Conservation (phyloP, 2,113 vertebrate genomes). For the Ivindomyrus marchei region DNA sequence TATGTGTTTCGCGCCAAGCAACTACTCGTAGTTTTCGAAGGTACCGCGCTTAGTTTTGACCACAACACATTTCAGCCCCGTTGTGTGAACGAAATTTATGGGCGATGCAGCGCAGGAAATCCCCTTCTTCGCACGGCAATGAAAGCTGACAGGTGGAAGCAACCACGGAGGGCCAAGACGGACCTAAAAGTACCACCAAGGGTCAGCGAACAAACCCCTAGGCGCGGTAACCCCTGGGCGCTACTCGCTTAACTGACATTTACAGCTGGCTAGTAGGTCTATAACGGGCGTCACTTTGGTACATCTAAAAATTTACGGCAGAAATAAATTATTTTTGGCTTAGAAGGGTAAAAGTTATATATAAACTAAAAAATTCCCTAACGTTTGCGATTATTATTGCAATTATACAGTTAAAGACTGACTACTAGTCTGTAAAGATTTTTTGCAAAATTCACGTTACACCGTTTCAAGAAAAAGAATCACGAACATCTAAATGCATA, state of each 20-base stretch:
- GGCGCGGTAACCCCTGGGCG: slow-evolving; percentile 36
- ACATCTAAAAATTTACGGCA: background rate
- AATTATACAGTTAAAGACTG: background rate
- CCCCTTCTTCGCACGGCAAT: slow-evolving; percentile 41
- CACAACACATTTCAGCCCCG: background rate
- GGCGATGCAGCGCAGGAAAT: slow-evolving; percentile 31
- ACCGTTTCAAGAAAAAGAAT: background rate
- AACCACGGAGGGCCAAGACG: slow-evolving; percentile 45
- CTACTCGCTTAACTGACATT: slow-evolving; percentile 31
- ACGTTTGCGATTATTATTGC: background rate
- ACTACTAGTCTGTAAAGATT: background rate
- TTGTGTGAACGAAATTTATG: slow-evolving; percentile 33
- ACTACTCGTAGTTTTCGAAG: background rate
- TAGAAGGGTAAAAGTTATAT: background rate
- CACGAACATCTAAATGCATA: background rate
- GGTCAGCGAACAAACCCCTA: slow-evolving; percentile 51
- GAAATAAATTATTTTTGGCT: background rate
- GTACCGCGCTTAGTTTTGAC: background rate
- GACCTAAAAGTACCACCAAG: slow-evolving; percentile 48
- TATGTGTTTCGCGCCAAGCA: background rate
- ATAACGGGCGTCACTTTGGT: slow-evolving; percentile 5
- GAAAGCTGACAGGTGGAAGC: slow-evolving; percentile 59
- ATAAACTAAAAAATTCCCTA: background rate
- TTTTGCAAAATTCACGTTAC: background rate
- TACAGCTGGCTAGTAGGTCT: slow-evolving; percentile 31